Evolutionary conservation across 2,113 vertebrate species (phyloP), one percentile per base, ranked within the genome.

Genomic region (Nycticebus coucang): DNA sequence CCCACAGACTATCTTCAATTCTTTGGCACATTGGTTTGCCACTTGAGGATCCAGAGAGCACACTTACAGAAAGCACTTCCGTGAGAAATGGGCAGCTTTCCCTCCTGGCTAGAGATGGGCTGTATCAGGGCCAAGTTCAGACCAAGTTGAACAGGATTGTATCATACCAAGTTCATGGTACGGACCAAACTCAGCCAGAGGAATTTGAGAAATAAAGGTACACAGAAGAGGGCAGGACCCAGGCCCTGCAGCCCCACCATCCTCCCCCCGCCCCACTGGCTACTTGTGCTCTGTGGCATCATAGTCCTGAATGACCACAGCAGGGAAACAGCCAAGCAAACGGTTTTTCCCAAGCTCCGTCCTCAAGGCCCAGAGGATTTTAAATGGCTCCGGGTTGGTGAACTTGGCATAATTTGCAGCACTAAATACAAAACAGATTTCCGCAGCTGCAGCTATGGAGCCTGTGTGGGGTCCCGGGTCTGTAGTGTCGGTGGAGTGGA

Each of bases 371-470:
- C 98, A 85, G 50, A 97, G 98, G 98, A 97, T 98, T 98, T 97
- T 94, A 98, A 98, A 96, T 90, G 95, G 95, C 97, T 97, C 97
- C 85, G 97, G 97, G 98, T 98, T 97, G 94, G 97, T 96, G 97
- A 97, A 96, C 97, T 98, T 98, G 98, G 97, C 98, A 95, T 97
- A 98, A 98, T 98, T 98, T 96, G 97, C 98, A 84, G 94, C 97
- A 95, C 97, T 97, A 98, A 98, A 98, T 98, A 92, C 62, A 97
- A 98, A 98, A 94, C 98, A 98, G 98, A 98, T 97, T 98, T 94
- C 64, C 93, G 2, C 53, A 55, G 87, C 97, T 97, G 83, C 94
- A 96, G n/a, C 41, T n/a, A 97, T 95, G 78, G 94, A 81, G 89
- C 97, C 98, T 89, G 91, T 94, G 95, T 21, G 6, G 93, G 75